Percentiles rank a stretch among this genome's conserved stretches.
Conservation (phyloP, 2,888 invertebrate species). For the Drosophila parthenogenetica region DNA sequence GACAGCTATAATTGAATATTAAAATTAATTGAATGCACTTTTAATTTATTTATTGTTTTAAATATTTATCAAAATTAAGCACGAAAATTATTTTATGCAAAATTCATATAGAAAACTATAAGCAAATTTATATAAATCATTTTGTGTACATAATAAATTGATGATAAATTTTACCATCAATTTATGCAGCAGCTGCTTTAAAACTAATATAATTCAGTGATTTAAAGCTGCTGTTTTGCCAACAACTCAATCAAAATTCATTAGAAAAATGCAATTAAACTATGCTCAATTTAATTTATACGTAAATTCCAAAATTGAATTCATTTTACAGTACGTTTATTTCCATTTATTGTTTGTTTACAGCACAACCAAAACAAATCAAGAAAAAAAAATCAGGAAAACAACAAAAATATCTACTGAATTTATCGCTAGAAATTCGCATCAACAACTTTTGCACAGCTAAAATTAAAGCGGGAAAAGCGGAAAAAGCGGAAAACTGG, state of each 20-base stretch:
- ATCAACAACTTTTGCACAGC: constrained; percentile 20
- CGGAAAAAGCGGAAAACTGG: not conserved
- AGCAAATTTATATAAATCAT: too few relatives aligned
- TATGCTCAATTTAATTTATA: constrained; percentile 15
- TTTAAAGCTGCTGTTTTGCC: too few relatives aligned
- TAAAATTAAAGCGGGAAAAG: not conserved
- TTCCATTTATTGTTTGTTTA: constrained; percentile 43
- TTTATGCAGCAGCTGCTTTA: too few relatives aligned
- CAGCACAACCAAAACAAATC: constrained; percentile 33
- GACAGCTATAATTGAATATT: too few relatives aligned
- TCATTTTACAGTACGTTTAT: constrained; percentile 23
- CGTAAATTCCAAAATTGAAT: constrained; percentile 24
- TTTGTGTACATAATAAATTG: too few relatives aligned
- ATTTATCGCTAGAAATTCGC: constrained; percentile 23
- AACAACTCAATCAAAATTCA: not conserved
- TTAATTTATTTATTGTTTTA: too few relatives aligned
- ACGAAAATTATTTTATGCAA: too few relatives aligned
- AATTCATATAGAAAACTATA: too few relatives aligned
- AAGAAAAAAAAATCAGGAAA: not conserved
- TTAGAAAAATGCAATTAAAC: constrained; percentile 20
- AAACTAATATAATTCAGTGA: too few relatives aligned
- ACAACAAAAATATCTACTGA: not conserved
- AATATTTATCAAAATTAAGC: too few relatives aligned
- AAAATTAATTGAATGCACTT: too few relatives aligned
- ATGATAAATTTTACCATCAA: too few relatives aligned